These are phyloP conservation scores for Drosophila novamexicana DNA, from an alignment of 1,140 invertebrate species.

Conservation along the genomic window DNA sequence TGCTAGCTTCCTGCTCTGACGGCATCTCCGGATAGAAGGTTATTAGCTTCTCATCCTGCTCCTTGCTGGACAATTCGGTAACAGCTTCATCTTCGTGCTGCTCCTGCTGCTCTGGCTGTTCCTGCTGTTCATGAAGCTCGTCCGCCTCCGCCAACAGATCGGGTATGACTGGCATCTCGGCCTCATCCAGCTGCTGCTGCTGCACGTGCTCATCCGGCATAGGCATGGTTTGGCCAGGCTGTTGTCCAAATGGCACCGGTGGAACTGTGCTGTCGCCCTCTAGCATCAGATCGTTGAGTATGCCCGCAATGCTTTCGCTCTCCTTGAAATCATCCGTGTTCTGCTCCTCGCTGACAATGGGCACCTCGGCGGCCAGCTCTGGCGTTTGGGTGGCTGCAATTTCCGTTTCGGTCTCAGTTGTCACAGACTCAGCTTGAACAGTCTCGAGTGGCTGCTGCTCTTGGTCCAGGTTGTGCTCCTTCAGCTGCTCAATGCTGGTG, in stretches of 20 bases:
- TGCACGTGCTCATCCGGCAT: conserved; percentile 39
- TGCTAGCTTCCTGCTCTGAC: conserved; percentile 17
- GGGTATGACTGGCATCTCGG: conserved; percentile 33
- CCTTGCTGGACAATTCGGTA: conserved; percentile 22
- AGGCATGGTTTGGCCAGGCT: conserved; percentile 58
- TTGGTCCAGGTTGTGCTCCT: conserved; percentile 20
- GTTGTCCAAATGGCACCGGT: conserved; percentile 65
- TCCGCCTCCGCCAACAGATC: conserved; percentile 66
- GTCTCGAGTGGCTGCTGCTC: background rate
- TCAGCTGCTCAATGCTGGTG: conserved; percentile 43
- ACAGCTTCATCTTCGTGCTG: conserved; percentile 9
- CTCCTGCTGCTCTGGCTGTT: conserved; percentile 19
- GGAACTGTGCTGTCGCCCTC: conserved; percentile 73
- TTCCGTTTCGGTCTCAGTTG: conserved; percentile 12
- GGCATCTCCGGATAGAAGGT: conserved; percentile 55
- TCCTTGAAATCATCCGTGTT: conserved; percentile 71
- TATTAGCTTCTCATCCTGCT: conserved; percentile 45
- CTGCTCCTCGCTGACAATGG: conserved; percentile 64
- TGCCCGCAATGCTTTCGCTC: conserved; percentile 74
- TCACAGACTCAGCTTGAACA: background rate
- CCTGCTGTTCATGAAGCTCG: conserved; percentile 50
- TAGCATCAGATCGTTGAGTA: conserved; percentile 74
- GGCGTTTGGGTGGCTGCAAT: conserved; percentile 21
- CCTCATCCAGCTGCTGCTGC: conserved; percentile 26
- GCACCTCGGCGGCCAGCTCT: conserved; percentile 53